Evolutionary conservation across 2,113 vertebrate genomes (phyloP).

Genomic region (Takifugu flavidus): DNA sequence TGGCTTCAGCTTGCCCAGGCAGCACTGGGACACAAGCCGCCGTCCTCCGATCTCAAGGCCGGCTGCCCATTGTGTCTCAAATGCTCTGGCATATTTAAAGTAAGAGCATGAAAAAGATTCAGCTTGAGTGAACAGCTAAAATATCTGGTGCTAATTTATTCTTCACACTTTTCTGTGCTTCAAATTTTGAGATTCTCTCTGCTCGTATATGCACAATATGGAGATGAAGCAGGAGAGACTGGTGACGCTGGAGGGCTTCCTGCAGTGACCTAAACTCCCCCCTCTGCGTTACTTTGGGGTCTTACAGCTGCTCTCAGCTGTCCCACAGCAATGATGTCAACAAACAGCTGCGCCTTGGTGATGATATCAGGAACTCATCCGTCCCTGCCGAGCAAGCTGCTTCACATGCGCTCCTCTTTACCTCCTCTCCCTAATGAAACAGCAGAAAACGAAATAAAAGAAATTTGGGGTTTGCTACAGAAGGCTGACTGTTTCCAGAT

Average conservation of each 20-base stretch:
- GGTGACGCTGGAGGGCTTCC: constrained; percentile 10
- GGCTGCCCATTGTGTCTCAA: constrained; percentile 13
- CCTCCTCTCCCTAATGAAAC: no score
- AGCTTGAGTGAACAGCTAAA: no score
- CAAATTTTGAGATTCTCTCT: no score
- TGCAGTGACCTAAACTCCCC: constrained; percentile 29
- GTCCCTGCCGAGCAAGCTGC: constrained; percentile 12
- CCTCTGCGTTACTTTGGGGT: constrained; percentile 19
- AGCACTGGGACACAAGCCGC: not conserved
- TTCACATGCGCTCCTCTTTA: not conserved
- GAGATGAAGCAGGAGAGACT: not conserved
- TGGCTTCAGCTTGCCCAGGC: not conserved
- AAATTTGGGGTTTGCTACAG: no score
- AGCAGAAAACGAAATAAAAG: no score
- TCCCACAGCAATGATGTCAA: constrained; percentile 66
- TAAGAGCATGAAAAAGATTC: no score
- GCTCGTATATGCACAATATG: no score
- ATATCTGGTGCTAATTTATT: no score
- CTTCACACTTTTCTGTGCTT: no score
- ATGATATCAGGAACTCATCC: constrained; percentile 35
- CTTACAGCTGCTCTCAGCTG: constrained; percentile 57
- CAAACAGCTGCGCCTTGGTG: constrained; percentile 60
- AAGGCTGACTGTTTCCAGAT: no score
- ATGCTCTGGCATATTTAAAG: not conserved
- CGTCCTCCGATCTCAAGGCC: not conserved